Evolutionary conservation across 2,888 invertebrate genomes (phyloP), one percentile per base, ranked within the genome.

Genomic region (Xestia xanthographa): DNA sequence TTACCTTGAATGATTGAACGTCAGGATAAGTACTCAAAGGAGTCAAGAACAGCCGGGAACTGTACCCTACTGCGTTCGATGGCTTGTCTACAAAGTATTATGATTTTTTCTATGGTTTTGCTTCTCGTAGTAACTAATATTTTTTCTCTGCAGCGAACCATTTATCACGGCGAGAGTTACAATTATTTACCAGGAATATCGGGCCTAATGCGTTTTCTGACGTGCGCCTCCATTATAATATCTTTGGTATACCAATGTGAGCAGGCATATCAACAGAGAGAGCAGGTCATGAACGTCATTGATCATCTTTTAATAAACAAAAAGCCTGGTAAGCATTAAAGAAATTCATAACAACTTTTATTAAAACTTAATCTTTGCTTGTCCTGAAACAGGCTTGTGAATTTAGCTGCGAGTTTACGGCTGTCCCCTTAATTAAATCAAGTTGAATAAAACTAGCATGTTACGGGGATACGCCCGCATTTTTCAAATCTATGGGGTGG

Each of bases 201-300:
- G 0, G 92, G 91, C 45, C 41, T 93, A 9, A 76, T 92, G 79
- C 92, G 94, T 1, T 81, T 93, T 56, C 22, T 92, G 29, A 89
- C 91, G 1, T 95, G 94, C 78, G 90, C 88, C 2, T 72, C 85
- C 5, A 89, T 95, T 9, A 77, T 95, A 1, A 72, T 92, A 41
- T 91, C 87, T 66, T 80, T 95, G 45, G 93, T 93, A 20, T 69
- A 86, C n/a, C 92, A 93, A 72, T 94, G 95, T 73, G 95, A 95
- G 82, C 89, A 86, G 17, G 90, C 89, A 6, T 95, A 95, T 82
- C 84, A 87, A 11, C 90, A 94, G 75, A 87, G 89, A 43, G 91
- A 93, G 5, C 88, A 90, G n/a, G 90, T 94, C 17, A 82, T 94
- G 26, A 86, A 85, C 26, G 88, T 93, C 17, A 92, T 94, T 22